Percentiles rank a stretch among this genome's conserved stretches.
Evolutionary conservation across 2,888 invertebrate genomes (phyloP).

Genomic region (Pseudococcus longispinus): DNA sequence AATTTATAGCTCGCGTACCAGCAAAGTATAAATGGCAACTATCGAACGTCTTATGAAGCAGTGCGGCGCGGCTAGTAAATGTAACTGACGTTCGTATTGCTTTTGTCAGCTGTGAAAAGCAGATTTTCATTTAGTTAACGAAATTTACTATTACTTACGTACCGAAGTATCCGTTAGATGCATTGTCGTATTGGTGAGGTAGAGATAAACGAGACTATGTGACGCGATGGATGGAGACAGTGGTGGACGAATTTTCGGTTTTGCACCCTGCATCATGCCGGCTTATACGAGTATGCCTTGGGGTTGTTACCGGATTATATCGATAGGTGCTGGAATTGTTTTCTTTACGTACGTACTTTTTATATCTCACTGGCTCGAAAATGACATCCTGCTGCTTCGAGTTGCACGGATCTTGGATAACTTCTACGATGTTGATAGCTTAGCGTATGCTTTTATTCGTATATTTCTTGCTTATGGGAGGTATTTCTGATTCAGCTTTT

Average conservation of each 20-base stretch:
- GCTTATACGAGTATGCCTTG: not conserved
- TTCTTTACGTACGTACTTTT: not conserved
- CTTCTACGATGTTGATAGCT: too few species aligned
- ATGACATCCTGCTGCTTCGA: not conserved
- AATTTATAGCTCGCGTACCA: not conserved
- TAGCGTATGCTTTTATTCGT: too few species aligned
- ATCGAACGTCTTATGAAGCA: not conserved
- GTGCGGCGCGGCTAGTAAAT: not conserved
- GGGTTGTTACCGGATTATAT: not conserved
- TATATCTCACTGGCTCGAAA: not conserved
- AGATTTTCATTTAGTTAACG: not conserved
- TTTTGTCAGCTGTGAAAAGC: slow-evolving; percentile 18
- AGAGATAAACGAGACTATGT: not conserved
- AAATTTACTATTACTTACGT: not conserved
- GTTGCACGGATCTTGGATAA: too few species aligned
- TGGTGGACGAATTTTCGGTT: not conserved
- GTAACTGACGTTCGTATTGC: slow-evolving; percentile 10
- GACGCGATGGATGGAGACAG: too few species aligned
- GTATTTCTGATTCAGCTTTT: too few species aligned
- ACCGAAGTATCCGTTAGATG: not conserved
- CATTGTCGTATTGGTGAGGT: not conserved
- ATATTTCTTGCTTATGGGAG: too few species aligned
- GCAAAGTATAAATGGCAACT: not conserved
- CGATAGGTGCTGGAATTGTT: not conserved
- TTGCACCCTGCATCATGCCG: not conserved